Percentiles rank a stretch among this genome's conserved stretches.
Evolutionary conservation across 1,140 invertebrate genomes (phyloP).

Genomic region (Tetramorium parvispinum): DNA sequence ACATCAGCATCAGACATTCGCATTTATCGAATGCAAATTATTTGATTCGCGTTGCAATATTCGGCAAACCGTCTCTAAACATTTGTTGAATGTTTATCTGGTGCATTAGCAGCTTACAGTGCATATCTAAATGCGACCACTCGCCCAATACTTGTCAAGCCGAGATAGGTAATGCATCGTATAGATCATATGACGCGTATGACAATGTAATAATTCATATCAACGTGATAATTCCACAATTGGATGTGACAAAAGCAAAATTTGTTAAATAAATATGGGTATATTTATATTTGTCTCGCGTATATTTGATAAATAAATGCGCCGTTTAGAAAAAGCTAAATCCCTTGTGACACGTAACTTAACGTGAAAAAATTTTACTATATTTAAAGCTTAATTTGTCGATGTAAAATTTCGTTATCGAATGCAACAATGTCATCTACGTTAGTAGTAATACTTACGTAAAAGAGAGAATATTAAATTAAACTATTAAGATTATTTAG

Average conservation of each 20-base stretch:
- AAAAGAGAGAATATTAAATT: not conserved
- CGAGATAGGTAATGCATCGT: conserved; percentile 61
- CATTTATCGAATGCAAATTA: conserved; percentile 61
- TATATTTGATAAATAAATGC: conserved; percentile 24
- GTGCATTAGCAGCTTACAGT: conserved; percentile 62
- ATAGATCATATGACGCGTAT: conserved; percentile 55
- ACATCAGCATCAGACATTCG: conserved; percentile 47
- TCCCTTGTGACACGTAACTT: not conserved
- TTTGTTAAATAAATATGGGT: conserved; percentile 25
- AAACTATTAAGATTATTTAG: too few species aligned
- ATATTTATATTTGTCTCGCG: conserved; percentile 8
- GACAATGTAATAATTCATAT: conserved; percentile 56
- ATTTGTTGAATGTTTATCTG: conserved; percentile 63
- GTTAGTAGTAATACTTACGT: not conserved
- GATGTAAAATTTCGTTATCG: not conserved
- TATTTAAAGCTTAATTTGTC: conserved; percentile 12
- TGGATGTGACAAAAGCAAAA: conserved; percentile 53
- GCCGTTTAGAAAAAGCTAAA: not conserved
- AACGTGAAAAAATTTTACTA: not conserved
- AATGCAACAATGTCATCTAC: not conserved
- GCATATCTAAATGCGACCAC: conserved; percentile 57
- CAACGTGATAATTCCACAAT: conserved; percentile 46
- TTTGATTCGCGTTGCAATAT: conserved; percentile 60
- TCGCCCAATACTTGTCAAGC: conserved; percentile 51
- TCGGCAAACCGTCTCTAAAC: conserved; percentile 62